phyloP scores from a whole-genome alignment of 2,113 vertebrate species.

The Gallinago paraguaiae region DNA sequence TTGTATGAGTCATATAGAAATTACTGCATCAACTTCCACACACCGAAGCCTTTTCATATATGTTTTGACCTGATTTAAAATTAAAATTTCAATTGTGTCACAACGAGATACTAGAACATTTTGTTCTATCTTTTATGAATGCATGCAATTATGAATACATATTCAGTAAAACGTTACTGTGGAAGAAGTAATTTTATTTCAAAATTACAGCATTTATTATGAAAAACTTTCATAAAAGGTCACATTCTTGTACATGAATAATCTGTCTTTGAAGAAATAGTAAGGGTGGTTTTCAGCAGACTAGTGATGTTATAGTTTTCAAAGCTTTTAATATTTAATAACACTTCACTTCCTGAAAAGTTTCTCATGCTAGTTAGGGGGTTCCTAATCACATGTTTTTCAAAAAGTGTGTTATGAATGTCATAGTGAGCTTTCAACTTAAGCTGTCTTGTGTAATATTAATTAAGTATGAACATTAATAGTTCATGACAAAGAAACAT shows the following conservation, averaged over 20 bases:
- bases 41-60: neutral
- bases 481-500: neutral
- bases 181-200: neutral
- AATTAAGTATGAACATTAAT: neutral
- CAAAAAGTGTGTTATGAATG: neutral
- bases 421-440: neutral
- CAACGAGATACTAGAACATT: slow-evolving; percentile 15
- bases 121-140: slow-evolving; percentile 21
- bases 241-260: neutral
- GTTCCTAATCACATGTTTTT: neutral
- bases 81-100: slow-evolving; percentile 6
- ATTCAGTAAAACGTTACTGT: neutral
- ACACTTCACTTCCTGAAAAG: neutral
- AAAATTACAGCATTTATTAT: neutral
- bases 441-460: neutral
- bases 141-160: neutral
- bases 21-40: neutral
- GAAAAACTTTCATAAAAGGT: neutral
- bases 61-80: slow-evolving; percentile 29
- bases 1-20: slow-evolving; percentile 41
- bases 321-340: neutral
- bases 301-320: neutral
- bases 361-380: neutral
- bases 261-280: neutral
- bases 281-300: neutral